These are phyloP conservation scores for Celastrina argiolus DNA, from an alignment of 2,888 invertebrate genomes.

Conservation along the genomic window DNA sequence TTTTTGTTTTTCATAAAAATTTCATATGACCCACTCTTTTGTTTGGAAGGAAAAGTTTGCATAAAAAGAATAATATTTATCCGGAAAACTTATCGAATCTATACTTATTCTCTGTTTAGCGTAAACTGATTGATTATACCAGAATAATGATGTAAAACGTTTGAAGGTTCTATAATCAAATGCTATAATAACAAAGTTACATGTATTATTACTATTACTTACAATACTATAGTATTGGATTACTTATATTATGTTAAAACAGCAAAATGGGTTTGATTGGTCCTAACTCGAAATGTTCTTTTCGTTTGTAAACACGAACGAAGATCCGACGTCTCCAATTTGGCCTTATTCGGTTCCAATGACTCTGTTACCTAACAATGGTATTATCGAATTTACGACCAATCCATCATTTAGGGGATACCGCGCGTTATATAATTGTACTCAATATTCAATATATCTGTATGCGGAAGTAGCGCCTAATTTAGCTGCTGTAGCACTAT, in stretches of 20 bases:
- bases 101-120: no score
- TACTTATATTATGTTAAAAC: no score
- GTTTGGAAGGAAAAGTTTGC: no score
- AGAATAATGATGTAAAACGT: no score
- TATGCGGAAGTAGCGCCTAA: slow-evolving; percentile 35
- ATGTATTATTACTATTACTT: no score
- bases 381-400: slow-evolving; percentile 12
- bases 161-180: no score
- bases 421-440: slow-evolving; percentile 40
- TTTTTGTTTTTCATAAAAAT: neutral
- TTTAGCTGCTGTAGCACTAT: slow-evolving; percentile 11
- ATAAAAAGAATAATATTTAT: no score
- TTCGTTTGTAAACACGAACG: neutral
- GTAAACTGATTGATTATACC: no score
- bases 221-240: no score
- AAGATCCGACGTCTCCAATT: neutral
- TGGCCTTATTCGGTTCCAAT: slow-evolving; percentile 5
- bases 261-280: no score
- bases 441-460: slow-evolving; percentile 27
- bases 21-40: neutral
- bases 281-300: neutral
- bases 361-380: slow-evolving; percentile 18
- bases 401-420: slow-evolving; percentile 28
- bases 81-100: no score
- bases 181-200: no score